Evolutionary conservation across 2,797 vertebrate genomes (phyloP).

Genomic region (Falco novaeseelandiae): DNA sequence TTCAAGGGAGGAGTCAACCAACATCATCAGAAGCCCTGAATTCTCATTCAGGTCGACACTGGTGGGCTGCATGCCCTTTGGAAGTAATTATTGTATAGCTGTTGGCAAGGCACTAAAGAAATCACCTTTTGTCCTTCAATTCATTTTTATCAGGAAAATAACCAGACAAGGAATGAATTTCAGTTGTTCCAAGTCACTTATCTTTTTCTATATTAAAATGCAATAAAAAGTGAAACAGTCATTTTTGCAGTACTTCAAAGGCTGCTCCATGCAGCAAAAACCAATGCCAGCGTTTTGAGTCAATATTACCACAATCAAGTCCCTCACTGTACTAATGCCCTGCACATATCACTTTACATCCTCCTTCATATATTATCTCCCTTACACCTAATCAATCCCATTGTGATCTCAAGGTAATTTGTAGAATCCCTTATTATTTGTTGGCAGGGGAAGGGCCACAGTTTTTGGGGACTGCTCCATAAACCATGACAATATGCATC

Average conservation of each 20-base stretch:
- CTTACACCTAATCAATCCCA: slow-evolving; percentile 46
- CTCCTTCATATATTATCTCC: slow-evolving; percentile 20
- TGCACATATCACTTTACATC: slow-evolving; percentile 31
- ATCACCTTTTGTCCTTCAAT: background rate
- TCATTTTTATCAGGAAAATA: slow-evolving; percentile 21
- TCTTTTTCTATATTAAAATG: background rate
- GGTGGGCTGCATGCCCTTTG: background rate
- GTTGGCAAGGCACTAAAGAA: background rate
- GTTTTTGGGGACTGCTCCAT: background rate
- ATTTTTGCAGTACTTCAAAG: background rate
- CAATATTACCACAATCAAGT: background rate
- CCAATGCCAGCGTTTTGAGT: background rate
- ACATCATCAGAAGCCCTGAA: background rate
- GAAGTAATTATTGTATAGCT: background rate
- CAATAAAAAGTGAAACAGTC: background rate
- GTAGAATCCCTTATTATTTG: slow-evolving; percentile 25
- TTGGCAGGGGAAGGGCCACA: background rate
- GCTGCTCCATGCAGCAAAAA: background rate
- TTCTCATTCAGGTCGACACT: background rate
- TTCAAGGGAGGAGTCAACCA: slow-evolving; percentile 7
- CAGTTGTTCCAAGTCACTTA: background rate
- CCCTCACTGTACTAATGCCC: background rate
- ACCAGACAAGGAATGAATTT: background rate
- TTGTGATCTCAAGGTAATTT: slow-evolving; percentile 10
- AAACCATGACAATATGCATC: background rate